Evolutionary conservation across 2,888 invertebrate species (phyloP), one percentile per base, ranked within the genome.

Genomic region (Ichneumoninae sp.): DNA sequence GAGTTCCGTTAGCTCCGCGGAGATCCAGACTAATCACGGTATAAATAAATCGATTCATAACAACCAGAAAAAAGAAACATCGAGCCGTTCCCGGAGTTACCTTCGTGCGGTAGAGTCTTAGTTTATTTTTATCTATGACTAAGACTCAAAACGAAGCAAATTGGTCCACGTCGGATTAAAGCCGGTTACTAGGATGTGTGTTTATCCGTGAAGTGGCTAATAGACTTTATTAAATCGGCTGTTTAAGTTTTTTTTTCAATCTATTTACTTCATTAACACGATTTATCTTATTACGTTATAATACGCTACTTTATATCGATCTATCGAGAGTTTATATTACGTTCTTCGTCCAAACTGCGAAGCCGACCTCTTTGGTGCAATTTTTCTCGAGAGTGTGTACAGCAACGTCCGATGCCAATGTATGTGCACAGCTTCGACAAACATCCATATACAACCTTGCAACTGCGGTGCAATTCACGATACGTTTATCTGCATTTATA

Each of bases 401-500:
- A 16, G n/a, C 6, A 16, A 16, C 3, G 16, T 30, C 16, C 30
- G 16, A 30, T 10, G 60, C 26, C 60, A 16, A 62, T 62, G 16
- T 7, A 62, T 33, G 16, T 7, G 62, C n/a, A 16, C 33, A 16
- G 62, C 36, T 77, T 77, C 33, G 5, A 36, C 10, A 57, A 10
- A 26, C 22, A 60, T 57, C 6, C 54, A 33, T 26, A 7, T 54
- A 26, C 22, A 50, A 70, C 52, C 50, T 52, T 26, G 50, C 69
- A n/a, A 16, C 52, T 26, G 40, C 69, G 26, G 44, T 44, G 22
- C 57, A 60, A 4, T 33, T 65, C 47, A 62, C 36, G 65, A 57
- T 6, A 52, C 19, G n/a, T 62, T 33, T 30, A 16, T 47, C 44
- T 16, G 3, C 3, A 47, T 40, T 3, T 10, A 40, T 40, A n/a